These are phyloP conservation scores for Lottia scabra DNA, from an alignment of 2,888 invertebrate genomes.

Conservation along the genomic window DNA sequence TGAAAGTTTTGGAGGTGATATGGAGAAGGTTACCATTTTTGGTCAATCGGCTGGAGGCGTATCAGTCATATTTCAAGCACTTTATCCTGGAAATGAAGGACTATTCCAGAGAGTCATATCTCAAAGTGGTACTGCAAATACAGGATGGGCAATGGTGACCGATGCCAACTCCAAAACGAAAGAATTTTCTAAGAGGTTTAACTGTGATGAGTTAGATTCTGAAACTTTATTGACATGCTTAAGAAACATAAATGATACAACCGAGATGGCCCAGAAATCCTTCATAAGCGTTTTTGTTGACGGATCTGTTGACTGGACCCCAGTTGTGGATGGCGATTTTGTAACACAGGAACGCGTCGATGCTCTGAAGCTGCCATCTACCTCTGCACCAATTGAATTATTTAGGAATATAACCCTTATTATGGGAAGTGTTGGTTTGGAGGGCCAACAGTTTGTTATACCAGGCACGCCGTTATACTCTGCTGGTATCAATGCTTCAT, in stretches of 20 bases:
- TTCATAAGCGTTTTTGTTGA: not conserved
- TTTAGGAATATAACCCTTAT: not conserved
- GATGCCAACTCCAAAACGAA: not conserved
- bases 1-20: constrained; percentile 41
- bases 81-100: constrained; percentile 40
- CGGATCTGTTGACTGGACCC: not conserved
- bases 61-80: constrained; percentile 37
- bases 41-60: constrained; percentile 51
- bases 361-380: not conserved
- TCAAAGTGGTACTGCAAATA: constrained; percentile 40
- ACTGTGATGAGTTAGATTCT: not conserved
- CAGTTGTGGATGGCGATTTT: not conserved
- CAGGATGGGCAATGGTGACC: not conserved
- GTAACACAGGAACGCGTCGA: not conserved
- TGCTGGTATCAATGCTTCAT: not conserved
- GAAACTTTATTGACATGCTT: not conserved
- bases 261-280: not conserved
- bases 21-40: constrained; percentile 39
- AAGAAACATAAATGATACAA: not conserved
- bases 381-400: not conserved
- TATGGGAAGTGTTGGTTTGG: not conserved
- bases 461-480: not conserved
- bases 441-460: not conserved
- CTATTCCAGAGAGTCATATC: constrained; percentile 45
- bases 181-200: not conserved